Percentiles rank a stretch among this genome's conserved stretches.
Conservation (phyloP, 1,140 invertebrate genomes). For the Caligus rogercresseyi region DNA sequence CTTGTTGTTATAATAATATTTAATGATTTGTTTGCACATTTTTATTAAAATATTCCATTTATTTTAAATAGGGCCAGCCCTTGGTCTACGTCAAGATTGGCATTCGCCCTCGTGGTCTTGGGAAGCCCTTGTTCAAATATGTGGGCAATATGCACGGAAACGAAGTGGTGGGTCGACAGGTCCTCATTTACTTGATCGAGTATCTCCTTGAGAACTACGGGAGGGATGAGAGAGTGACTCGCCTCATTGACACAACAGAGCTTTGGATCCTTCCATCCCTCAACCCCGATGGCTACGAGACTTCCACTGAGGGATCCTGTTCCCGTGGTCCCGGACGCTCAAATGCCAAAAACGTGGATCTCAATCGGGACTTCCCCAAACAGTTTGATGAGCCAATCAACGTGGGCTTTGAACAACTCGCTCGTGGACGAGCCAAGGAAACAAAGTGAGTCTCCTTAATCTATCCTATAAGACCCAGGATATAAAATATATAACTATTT, state of each 20-base stretch:
- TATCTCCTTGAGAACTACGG: constrained; percentile 63
- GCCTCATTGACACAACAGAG: constrained; percentile 59
- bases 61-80: not conserved
- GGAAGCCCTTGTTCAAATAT: constrained; percentile 80
- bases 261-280: constrained; percentile 77
- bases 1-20: no score
- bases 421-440: not conserved
- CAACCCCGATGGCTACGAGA: constrained; percentile 77
- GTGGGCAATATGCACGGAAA: constrained; percentile 98
- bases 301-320: constrained; percentile 33
- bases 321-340: constrained; percentile 39
- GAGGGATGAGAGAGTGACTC: constrained; percentile 33
- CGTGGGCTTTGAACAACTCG: not conserved
- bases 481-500: no score
- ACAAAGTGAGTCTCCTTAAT: no score
- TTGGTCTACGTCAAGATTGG: not conserved
- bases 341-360: constrained; percentile 56
- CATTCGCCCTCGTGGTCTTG: constrained; percentile 29
- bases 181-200: constrained; percentile 63
- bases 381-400: constrained; percentile 34
- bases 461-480: no score
- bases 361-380: constrained; percentile 71
- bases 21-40: no score
- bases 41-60: no score
- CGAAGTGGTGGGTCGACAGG: constrained; percentile 70